Conservation (phyloP, 1,140 invertebrate species). For the Drosophila guanche region DNA sequence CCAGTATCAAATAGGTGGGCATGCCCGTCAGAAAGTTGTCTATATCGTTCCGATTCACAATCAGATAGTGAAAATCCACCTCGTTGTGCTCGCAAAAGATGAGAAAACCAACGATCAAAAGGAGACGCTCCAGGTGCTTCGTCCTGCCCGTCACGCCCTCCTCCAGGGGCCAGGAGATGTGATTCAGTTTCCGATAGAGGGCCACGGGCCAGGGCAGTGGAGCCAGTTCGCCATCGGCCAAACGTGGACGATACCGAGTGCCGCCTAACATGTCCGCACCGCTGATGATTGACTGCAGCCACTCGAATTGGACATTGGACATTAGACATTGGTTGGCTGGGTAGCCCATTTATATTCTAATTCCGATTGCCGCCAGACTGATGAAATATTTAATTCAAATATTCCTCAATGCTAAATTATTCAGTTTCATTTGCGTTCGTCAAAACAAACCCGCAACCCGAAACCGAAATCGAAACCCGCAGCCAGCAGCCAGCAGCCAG, state of each 20-base stretch:
- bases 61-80: constrained; percentile 61
- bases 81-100: constrained; percentile 55
- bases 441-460: constrained; percentile 34
- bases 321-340: neutral
- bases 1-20: constrained; percentile 63
- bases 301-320: neutral
- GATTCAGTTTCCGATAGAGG: constrained; percentile 56
- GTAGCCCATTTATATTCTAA: constrained; percentile 51
- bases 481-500: neutral
- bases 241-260: constrained; percentile 53
- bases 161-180: constrained; percentile 65
- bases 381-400: constrained; percentile 50
- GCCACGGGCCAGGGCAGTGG: constrained; percentile 60
- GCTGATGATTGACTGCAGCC: constrained; percentile 7
- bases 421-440: constrained; percentile 48
- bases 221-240: constrained; percentile 41
- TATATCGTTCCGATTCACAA: constrained; percentile 51
- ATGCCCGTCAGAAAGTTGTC: constrained; percentile 64
- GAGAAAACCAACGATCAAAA: constrained; percentile 56
- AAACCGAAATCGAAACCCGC: constrained; percentile 35
- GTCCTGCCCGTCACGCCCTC: constrained; percentile 28
- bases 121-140: constrained; percentile 28
- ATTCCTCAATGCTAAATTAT: constrained; percentile 42
- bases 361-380: constrained; percentile 49
- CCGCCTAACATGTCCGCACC: constrained; percentile 13